Percentiles rank a stretch among this genome's conserved stretches.
These are phyloP conservation scores for Cosmia trapezina DNA, from an alignment of 2,888 invertebrate genomes.

Conservation along the genomic window DNA sequence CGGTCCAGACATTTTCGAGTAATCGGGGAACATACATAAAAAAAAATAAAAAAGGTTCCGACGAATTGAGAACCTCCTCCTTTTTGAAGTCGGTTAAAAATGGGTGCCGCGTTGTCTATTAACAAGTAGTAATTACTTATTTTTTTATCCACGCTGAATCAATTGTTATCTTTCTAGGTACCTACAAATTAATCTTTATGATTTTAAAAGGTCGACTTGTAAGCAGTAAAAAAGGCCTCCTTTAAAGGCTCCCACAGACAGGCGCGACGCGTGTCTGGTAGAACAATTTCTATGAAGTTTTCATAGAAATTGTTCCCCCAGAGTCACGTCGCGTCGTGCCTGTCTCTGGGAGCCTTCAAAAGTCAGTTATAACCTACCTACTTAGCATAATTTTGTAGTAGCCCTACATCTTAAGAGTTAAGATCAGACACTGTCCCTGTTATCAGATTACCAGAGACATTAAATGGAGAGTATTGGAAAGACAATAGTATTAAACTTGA, in stretches of 20 bases:
- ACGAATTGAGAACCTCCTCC: too few relatives aligned
- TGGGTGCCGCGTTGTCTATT: slow-evolving; percentile 21
- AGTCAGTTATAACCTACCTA: neutral
- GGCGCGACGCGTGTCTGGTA: too few relatives aligned
- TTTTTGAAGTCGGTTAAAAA: too few relatives aligned
- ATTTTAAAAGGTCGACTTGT: neutral
- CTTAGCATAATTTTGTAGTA: neutral
- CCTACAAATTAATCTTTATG: neutral
- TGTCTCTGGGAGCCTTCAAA: too few relatives aligned
- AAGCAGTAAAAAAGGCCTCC: too few relatives aligned
- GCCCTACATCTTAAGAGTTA: slow-evolving; percentile 9
- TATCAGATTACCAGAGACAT: slow-evolving; percentile 28
- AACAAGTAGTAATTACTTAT: neutral
- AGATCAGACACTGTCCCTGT: slow-evolving; percentile 4
- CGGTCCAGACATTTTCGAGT: too few relatives aligned
- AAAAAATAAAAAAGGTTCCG: too few relatives aligned
- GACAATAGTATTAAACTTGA: slow-evolving; percentile 37
- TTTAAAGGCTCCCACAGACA: too few relatives aligned
- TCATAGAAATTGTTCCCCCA: too few relatives aligned
- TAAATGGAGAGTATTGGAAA: slow-evolving; percentile 30
- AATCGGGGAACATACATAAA: too few relatives aligned
- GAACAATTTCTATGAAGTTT: too few relatives aligned
- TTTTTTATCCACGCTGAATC: neutral
- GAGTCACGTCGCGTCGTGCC: too few relatives aligned
- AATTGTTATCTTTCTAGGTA: neutral